phyloP scores from a whole-genome alignment of 2,113 vertebrate genomes.

The Casuarius casuarius region DNA sequence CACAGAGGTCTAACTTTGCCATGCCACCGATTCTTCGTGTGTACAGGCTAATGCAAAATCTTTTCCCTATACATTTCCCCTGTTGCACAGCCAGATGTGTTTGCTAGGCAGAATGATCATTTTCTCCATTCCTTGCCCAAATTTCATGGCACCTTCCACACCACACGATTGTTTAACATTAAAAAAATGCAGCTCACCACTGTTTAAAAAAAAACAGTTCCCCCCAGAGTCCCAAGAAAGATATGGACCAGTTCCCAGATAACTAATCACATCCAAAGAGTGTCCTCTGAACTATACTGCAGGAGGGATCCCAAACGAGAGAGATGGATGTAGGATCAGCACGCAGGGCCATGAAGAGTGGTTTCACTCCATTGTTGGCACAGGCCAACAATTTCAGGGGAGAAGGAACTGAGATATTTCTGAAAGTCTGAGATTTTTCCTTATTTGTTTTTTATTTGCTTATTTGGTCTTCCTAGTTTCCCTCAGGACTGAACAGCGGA shows the following conservation, averaged over 20 bases:
- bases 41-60: neutral
- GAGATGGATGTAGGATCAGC: neutral
- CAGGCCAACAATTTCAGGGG: neutral
- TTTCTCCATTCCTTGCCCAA: neutral
- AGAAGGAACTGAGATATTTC: neutral
- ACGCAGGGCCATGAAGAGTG: neutral
- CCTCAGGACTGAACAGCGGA: neutral
- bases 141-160: neutral
- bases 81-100: neutral
- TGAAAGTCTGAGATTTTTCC: neutral
- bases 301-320: neutral
- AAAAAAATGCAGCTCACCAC: neutral
- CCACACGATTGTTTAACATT: neutral
- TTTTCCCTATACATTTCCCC: neutral
- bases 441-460: neutral
- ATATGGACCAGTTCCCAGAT: neutral
- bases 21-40: neutral
- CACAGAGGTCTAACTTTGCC: slow-evolving; percentile 5
- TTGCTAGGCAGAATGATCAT: slow-evolving; percentile 17
- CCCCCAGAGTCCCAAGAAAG: neutral
- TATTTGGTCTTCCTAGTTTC: neutral
- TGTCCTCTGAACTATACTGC: neutral
- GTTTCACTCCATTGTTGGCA: neutral
- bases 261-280: neutral
- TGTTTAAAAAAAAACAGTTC: neutral